phyloP scores from a whole-genome alignment of 1,140 invertebrate species.

The Tetraneura akinire region DNA sequence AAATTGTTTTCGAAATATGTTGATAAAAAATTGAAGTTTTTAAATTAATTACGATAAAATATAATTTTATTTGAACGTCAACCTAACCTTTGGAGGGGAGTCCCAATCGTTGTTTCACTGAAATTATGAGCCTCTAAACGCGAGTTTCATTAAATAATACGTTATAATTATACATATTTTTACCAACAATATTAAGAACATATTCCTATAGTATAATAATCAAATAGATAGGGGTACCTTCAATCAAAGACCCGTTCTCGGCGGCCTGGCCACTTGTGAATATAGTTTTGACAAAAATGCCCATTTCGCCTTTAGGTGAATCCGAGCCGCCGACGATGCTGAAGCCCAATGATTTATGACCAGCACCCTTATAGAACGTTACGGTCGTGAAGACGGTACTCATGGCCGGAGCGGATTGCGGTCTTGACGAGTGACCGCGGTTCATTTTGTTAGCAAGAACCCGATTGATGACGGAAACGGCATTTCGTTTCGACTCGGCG shows the following conservation, averaged over 20 bases:
- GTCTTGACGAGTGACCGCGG: not conserved
- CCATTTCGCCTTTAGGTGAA: conserved; percentile 70
- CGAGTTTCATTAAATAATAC: too few relatives aligned
- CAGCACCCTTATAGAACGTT: conserved; percentile 67
- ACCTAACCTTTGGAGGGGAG: too few relatives aligned
- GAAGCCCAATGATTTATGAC: conserved; percentile 71
- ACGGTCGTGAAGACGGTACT: conserved; percentile 56
- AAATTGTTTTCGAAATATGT: too few relatives aligned
- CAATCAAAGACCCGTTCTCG: conserved; percentile 67
- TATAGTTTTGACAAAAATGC: conserved; percentile 73
- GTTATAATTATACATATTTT: too few relatives aligned
- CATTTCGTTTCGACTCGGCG: conserved; percentile 21
- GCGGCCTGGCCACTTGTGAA: conserved; percentile 72
- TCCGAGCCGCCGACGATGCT: conserved; percentile 75
- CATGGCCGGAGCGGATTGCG: conserved; percentile 21
- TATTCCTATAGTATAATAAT: too few relatives aligned
- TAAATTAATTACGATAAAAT: too few relatives aligned
- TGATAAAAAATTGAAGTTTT: too few relatives aligned
- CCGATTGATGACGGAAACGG: conserved; percentile 53
- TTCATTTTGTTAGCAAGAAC: conserved; percentile 52
- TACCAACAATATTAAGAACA: too few relatives aligned
- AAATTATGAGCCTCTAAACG: too few relatives aligned
- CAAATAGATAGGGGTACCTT: conserved; percentile 68
- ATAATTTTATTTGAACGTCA: too few relatives aligned
- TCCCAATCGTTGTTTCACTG: too few relatives aligned